phyloP scores from a whole-genome alignment of 2,888 invertebrate genomes.

The Sphinx pinastri region DNA sequence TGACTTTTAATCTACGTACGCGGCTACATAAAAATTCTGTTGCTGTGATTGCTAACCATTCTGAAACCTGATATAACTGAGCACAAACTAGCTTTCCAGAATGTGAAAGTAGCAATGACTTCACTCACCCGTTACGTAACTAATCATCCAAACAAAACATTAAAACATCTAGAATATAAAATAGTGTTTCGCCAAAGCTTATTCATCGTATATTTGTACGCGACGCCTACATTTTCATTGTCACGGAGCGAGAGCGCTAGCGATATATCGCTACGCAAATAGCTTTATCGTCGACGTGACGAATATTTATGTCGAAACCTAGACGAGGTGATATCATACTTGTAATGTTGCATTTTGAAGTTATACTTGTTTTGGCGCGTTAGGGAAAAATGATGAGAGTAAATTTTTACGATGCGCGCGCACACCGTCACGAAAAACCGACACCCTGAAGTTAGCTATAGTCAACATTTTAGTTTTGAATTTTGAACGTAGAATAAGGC shows the following conservation, averaged over 20 bases:
- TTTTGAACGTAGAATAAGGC: too few species aligned
- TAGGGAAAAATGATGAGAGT: too few species aligned
- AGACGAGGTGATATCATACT: background rate
- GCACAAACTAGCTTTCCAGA: too few species aligned
- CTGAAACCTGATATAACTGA: too few species aligned
- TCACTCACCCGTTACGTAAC: background rate
- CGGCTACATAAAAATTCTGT: too few species aligned
- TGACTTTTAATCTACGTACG: too few species aligned
- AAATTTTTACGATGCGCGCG: too few species aligned
- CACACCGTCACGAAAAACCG: too few species aligned
- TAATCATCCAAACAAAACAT: conserved; percentile 13
- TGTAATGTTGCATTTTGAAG: background rate
- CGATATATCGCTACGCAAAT: conserved; percentile 1
- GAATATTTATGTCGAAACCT: conserved; percentile 5
- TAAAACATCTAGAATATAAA: background rate
- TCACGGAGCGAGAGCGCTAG: conserved; percentile 28
- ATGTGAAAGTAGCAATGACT: background rate
- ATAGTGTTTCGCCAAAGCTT: conserved; percentile 26
- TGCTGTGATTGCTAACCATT: too few species aligned
- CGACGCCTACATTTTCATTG: conserved; percentile 33
- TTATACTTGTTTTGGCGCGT: too few species aligned
- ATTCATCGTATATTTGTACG: conserved; percentile 40
- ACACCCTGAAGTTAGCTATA: too few species aligned
- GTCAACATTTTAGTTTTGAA: too few species aligned
- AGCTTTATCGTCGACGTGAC: background rate